Base-by-base conservation (phyloP, 23 tunicate species). In the Phallusia fumigata region DNA sequence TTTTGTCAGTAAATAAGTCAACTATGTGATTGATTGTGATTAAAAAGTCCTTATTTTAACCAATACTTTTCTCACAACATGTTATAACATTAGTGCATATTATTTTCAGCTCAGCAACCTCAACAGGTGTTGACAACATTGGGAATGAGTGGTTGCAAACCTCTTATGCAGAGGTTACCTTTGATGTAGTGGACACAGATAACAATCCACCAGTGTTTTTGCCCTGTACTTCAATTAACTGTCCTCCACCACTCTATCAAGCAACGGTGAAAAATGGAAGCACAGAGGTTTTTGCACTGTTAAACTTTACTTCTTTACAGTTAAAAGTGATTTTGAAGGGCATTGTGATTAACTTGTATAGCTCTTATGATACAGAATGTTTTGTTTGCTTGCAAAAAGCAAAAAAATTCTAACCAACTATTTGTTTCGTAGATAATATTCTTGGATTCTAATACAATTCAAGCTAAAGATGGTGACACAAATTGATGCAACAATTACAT, bases 201-300 rank as follows among this genome's bases (percentile, higher is more conserved):
- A 58, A 58, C 16, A 58, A 58, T 58, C 69, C 69, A 58, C 69
- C 69, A 24, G 69, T 58, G 69, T 58, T 58, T 58, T 58, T 58
- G 16, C 69, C 69, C 3, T 58, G 69, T 58, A 2, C 3, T 13
- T 22, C 26, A 22, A 8, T 58, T 58, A 58, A 13, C 69, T 58
- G 69, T 16, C 26, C 69, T 24, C 69, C 69, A 58, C 69, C 69
- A 22, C 1, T 58, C 69, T 58, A 58, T 13, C 69, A 58, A 58
- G 69, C 69, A 58, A 58, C 69, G 13, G 69, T 58, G 16, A 3
- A 22, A 58, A 22, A 22, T 58, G 69, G 69, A 58, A 58, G 69
- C 69, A 58, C 28, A 6, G 28, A 58, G 26, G 69, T 58, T 21
- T 58, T n/a, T n/a, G n/a, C n/a, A n/a, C n/a, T n/a, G n/a, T n/a